Percentiles rank a stretch among this genome's conserved stretches.
These are phyloP conservation scores for Trissolcus basalis DNA, from an alignment of 1,140 invertebrate species.

Conservation along the genomic window DNA sequence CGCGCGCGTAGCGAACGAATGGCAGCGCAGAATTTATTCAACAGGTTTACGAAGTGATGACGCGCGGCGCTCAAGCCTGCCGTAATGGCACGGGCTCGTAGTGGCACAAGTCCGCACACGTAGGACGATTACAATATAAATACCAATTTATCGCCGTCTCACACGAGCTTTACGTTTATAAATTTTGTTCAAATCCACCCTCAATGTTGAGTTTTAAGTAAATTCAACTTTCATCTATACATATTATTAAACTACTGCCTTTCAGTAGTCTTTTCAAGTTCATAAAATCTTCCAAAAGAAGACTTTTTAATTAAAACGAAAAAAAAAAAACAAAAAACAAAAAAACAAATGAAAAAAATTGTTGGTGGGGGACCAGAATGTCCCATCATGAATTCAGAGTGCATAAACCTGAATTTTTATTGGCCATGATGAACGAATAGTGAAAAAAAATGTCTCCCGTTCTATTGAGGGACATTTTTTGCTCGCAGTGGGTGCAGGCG, in stretches of 20 bases:
- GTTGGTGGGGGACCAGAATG: conserved; percentile 33
- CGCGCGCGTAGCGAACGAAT: conserved; percentile 45
- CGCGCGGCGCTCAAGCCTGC: conserved; percentile 65
- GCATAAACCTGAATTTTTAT: conserved; percentile 51
- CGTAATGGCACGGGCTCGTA: conserved; percentile 64
- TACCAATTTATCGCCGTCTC: conserved; percentile 73
- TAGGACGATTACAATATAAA: conserved; percentile 71
- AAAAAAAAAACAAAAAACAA: conserved; percentile 15
- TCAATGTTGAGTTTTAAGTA: conserved; percentile 42
- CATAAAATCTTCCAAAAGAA: conserved; percentile 30
- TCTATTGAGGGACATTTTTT: conserved; percentile 21
- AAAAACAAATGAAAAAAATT: conserved; percentile 28
- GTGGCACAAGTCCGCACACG: conserved; percentile 26
- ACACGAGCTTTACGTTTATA: conserved; percentile 74
- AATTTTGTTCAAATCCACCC: conserved; percentile 68
- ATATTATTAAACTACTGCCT: conserved; percentile 10
- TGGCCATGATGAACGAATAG: conserved; percentile 20
- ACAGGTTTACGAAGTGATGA: conserved; percentile 74
- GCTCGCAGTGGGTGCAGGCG: neutral
- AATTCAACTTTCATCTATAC: conserved; percentile 35
- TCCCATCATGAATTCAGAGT: conserved; percentile 9
- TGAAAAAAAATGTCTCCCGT: conserved; percentile 11
- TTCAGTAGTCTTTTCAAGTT: conserved; percentile 36
- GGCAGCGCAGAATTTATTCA: conserved; percentile 66
- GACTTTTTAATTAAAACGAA: conserved; percentile 18